Base-by-base conservation (phyloP, 2,113 vertebrate species). In the Macquaria ambigua region DNA sequence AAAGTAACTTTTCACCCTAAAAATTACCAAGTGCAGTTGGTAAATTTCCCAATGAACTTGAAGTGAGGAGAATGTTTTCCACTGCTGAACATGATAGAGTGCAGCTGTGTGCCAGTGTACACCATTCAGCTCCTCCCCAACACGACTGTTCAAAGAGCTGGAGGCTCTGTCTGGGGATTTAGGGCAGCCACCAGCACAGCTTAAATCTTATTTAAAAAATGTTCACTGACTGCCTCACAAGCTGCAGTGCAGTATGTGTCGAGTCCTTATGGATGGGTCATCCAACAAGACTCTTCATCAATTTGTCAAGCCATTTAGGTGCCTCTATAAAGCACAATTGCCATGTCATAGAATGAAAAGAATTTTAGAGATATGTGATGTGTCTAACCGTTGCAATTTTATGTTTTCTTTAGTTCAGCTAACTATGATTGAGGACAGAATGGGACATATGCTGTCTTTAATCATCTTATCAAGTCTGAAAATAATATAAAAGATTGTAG, bases 171-270 rank as follows among this genome's bases (percentile, higher is more conserved):
- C 91, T 87, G 64, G 93, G 91, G 92, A 93, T 84, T 91, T 89
- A 75, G 79, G 84, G 89, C 85, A 90, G 90, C 92, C 91, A 90
- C 91, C 81, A 81, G 84, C 80, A 77, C 73, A 64, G 89, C 90
- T 93, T 85, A 87, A 89, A 91, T 90, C 88, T 93, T 82, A 93
- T 85, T 87, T 75, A 82, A 87, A 86, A 89, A 89, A 88, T 58
- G 81, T 83, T 84, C 84, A 81, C 39, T 59, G 70, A 69, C 79
- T 87, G 79, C 80, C 85, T 82, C 79, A 79, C 81, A 86, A 81
- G 83, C 90, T 85, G 87, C 79, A 87, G 75, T 64, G 84, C 82
- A 77, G 78, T 81, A 81, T 68, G 50, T 77, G 69, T 64, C 15
- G 39, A 81, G 61, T 74, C 56, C 86, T 84, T 59, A 46, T 67